phyloP scores from a whole-genome alignment of 2,888 invertebrate species.

The Drosophila formosana region DNA sequence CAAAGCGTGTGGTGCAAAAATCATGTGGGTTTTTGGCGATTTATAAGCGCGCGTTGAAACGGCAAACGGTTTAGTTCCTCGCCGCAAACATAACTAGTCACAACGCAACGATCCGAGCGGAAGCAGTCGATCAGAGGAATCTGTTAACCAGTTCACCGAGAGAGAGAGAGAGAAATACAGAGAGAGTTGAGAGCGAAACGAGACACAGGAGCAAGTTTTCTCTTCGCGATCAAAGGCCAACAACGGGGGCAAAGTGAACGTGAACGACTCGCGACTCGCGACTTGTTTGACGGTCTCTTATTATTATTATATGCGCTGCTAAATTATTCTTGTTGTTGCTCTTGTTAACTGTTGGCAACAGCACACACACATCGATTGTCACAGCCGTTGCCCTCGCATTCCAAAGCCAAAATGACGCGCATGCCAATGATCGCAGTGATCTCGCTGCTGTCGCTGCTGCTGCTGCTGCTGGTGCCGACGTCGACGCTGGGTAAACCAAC shows the following conservation, averaged over 20 bases:
- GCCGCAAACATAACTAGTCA: slow-evolving; percentile 83
- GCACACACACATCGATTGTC: slow-evolving; percentile 59
- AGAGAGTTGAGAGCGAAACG: slow-evolving; percentile 2
- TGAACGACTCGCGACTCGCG: slow-evolving; percentile 16
- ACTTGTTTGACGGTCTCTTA: slow-evolving; percentile 58
- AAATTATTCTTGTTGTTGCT: slow-evolving; percentile 24
- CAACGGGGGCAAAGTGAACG: slow-evolving; percentile 69
- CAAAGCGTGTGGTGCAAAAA: slow-evolving; percentile 31
- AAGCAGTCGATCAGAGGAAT: slow-evolving; percentile 48
- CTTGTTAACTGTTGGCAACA: slow-evolving; percentile 24
- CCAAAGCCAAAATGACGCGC: slow-evolving; percentile 59
- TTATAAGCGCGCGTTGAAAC: slow-evolving; percentile 77
- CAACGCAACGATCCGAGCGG: slow-evolving; percentile 57
- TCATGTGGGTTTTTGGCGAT: slow-evolving; percentile 32
- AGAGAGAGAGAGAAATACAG: neutral
- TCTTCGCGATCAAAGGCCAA: slow-evolving; percentile 47
- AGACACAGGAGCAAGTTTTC: slow-evolving; percentile 64
- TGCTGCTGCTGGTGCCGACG: slow-evolving; percentile 18
- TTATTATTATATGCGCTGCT: slow-evolving; percentile 10
- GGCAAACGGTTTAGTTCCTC: slow-evolving; percentile 83
- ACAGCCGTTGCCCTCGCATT: slow-evolving; percentile 51
- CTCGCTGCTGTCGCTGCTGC: slow-evolving; percentile 19
- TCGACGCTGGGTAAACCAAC: slow-evolving; percentile 4
- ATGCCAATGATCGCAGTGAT: slow-evolving; percentile 55
- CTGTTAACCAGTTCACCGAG: slow-evolving; percentile 37